A percentile compares a stretch with the other conserved stretches of the same genome.
Conservation (phyloP, 2,797 vertebrate species). For the Gymnoscopelus microlampas region DNA sequence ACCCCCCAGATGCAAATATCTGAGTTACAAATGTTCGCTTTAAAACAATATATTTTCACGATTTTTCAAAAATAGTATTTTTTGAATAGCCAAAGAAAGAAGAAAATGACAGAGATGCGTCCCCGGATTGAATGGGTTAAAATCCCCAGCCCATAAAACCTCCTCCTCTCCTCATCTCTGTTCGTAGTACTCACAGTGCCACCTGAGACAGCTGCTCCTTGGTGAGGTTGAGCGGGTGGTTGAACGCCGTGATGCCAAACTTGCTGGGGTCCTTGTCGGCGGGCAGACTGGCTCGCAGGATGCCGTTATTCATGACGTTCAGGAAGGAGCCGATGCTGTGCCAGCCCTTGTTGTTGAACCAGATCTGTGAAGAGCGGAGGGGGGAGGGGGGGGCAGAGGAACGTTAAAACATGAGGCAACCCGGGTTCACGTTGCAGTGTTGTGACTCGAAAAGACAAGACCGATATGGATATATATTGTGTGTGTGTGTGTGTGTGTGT, state of each 20-base stretch:
- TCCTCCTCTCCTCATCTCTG: not conserved
- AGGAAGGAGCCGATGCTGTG: constrained; percentile 94
- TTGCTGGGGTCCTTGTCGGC: constrained; percentile 82
- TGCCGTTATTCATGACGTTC: constrained; percentile 96
- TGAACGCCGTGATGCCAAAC: constrained; percentile 92
- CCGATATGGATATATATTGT: not conserved
- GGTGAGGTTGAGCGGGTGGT: constrained; percentile 97
- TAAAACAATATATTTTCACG: no score
- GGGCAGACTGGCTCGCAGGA: constrained; percentile 89
- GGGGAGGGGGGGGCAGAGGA: not conserved
- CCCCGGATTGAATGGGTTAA: no score
- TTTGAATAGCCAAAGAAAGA: no score
- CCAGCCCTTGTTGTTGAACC: constrained; percentile 99
- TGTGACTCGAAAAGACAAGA: no score
- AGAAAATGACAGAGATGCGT: no score
- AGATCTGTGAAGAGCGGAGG: constrained; percentile 83
- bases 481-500: not conserved
- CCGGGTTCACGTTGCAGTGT: no score
- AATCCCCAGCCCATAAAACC: no score
- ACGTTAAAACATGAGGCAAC: no score
- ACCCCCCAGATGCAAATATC: no score
- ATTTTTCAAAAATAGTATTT: no score
- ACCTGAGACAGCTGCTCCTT: constrained; percentile 98
- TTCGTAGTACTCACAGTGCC: constrained; percentile 95
- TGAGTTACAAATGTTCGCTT: no score